Evolutionary conservation across 2,888 invertebrate genomes (phyloP).

Genomic region (Hydrotaea cyrtoneurina): DNA sequence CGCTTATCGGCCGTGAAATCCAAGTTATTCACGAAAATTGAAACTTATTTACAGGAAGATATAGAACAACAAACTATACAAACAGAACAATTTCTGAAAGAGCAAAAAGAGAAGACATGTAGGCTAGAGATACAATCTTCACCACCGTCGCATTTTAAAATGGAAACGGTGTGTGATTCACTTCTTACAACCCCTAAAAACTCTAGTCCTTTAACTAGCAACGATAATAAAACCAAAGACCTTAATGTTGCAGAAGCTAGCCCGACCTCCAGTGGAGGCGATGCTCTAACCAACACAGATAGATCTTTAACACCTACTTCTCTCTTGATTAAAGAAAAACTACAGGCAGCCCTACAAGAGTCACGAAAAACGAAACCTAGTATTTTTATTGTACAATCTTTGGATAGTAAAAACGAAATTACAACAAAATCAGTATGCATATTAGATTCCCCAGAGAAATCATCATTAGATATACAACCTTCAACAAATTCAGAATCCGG

Average conservation of each 20-base stretch:
- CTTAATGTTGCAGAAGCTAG: background rate
- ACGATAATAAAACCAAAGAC: background rate
- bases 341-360: slow-evolving; percentile 73
- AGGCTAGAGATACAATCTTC: background rate
- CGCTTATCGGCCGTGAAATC: background rate
- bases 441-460: no score
- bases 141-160: background rate
- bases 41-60: background rate
- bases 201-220: background rate
- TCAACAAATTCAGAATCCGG: background rate
- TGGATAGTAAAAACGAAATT: slow-evolving; percentile 56
- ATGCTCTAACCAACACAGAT: background rate
- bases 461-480: background rate
- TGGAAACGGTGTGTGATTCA: slow-evolving; percentile 10
- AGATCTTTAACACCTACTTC: slow-evolving; percentile 31
- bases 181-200: background rate
- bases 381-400: slow-evolving; percentile 76
- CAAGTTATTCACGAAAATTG: background rate
- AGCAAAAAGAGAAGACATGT: background rate
- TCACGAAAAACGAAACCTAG: slow-evolving; percentile 76
- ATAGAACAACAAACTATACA: background rate
- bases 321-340: slow-evolving; percentile 57
- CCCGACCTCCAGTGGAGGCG: background rate
- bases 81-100: background rate
- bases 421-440: background rate